Base-by-base conservation (phyloP, 1,140 invertebrate species). In the Oscheius sp. region DNA sequence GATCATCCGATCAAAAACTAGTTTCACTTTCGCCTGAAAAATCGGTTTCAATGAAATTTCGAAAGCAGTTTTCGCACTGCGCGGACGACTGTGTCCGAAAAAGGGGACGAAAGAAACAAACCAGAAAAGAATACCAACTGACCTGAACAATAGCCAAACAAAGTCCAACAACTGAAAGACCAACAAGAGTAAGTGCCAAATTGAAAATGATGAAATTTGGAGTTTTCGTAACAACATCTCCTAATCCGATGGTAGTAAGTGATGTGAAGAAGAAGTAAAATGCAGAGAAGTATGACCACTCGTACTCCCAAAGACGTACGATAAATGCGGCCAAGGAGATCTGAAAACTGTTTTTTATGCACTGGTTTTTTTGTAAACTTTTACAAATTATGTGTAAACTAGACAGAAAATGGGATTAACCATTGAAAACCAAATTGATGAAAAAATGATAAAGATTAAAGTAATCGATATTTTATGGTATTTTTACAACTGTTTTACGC, bases 251-350 rank as follows among this genome's bases (percentile, higher is more conserved):
- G 1, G 93, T 94, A 0, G 92, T 92, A 89, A 94, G 92, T 0
- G 92, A 93, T 75, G 94, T 92, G 82, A 94, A 94, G 7, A 94
- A 91, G 80, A 94, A 95, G 81, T 95, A 95, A 81, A 94, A 94
- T 0, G 92, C 90, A 73, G 92, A 90, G 73, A 93, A 91, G 79
- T 92, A 90, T 0, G 87, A 86, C 93, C 93, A 95, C 0, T 87
- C 85, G 20, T 66, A 52, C 78, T 94, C 91, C 88, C 90, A 91
- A 20, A 75, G 34, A 62, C 61, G 32, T 32, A 63, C 61, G 1
- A 63, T 63, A 26, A 63, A 63, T 7, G 61, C 61, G 4, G 61
- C 10, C 10, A 63, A 7, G 20, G 61, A 63, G 1, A 63, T 63
- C 49, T 55, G 23, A 20, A 55, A 55, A n/a, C n/a, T n/a, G n/a